A percentile compares a stretch with the other conserved stretches of the same genome.
Conservation (phyloP, 1,140 invertebrate genomes). For the Leptestheria dahalacensis region DNA sequence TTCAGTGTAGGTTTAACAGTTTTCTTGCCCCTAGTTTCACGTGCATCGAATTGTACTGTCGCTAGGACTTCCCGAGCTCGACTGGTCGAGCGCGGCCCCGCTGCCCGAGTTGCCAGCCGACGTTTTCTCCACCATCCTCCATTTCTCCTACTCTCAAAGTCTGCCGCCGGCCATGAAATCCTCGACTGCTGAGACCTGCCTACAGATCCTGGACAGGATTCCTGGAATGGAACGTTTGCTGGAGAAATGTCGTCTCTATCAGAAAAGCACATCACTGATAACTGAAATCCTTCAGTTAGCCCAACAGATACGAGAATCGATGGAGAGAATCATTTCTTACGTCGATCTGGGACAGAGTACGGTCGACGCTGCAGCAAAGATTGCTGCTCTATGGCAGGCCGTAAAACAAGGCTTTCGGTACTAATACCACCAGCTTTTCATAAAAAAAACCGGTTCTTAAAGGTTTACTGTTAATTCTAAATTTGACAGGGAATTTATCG, state of each 20-base stretch:
- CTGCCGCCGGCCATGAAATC: slow-evolving; percentile 27
- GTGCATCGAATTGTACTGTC: slow-evolving; percentile 42
- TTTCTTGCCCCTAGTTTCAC: slow-evolving; percentile 34
- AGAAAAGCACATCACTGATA: background rate
- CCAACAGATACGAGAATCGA: background rate
- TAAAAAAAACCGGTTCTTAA: background rate
- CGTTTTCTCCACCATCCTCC: slow-evolving; percentile 39
- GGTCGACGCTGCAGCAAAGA: background rate
- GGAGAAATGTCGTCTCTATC: background rate
- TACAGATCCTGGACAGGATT: background rate
- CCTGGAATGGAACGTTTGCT: background rate
- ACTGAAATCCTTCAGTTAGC: background rate
- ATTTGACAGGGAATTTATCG: background rate
- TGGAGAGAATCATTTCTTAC: background rate
- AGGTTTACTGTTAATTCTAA: background rate
- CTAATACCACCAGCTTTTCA: too few species aligned
- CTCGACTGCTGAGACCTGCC: slow-evolving; percentile 1
- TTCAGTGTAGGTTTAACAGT: too few species aligned
- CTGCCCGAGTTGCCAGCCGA: slow-evolving; percentile 37
- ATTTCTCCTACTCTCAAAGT: slow-evolving; percentile 48
- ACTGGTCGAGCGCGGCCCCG: slow-evolving; percentile 34
- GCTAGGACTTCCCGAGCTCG: slow-evolving; percentile 36
- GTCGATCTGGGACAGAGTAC: background rate
- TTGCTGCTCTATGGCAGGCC: background rate
- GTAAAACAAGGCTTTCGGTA: slow-evolving; percentile 9